phyloP scores from a whole-genome alignment of 2,797 vertebrate genomes.

The Erethizon dorsatum region DNA sequence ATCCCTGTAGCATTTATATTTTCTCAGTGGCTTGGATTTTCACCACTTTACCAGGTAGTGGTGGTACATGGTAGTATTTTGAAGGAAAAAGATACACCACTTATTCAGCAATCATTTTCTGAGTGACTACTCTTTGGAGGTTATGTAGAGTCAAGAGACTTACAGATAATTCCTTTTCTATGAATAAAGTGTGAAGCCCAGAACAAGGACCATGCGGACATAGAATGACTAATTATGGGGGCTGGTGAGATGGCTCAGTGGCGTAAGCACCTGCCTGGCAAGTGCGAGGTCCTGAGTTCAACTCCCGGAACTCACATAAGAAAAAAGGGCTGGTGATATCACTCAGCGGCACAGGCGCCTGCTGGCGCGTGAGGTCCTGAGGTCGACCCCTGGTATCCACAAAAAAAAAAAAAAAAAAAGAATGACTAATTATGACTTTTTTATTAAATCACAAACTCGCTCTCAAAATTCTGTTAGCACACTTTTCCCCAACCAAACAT shows the following conservation, averaged over 20 bases:
- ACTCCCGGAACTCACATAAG: no score
- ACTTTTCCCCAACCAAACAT: no score
- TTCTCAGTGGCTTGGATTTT: not conserved
- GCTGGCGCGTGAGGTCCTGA: no score
- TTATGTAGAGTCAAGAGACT: not conserved
- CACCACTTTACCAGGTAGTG: not conserved
- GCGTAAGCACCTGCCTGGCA: no score
- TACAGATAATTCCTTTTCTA: not conserved
- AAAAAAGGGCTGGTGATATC: no score
- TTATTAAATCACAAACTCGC: not conserved
- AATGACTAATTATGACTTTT: not conserved
- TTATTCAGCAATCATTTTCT: not conserved
- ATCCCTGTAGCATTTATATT: rapidly evolving
- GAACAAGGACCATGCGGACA: not conserved
- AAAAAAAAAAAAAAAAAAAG: no score
- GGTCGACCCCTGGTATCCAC: no score
- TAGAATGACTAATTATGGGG: no score
- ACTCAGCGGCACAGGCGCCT: no score
- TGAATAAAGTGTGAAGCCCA: not conserved
- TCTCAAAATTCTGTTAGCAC: not conserved
- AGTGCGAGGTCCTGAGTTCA: no score
- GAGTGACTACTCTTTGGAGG: not conserved
- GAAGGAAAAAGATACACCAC: not conserved
- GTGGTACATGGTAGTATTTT: not conserved
- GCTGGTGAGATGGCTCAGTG: no score